phyloP scores from a whole-genome alignment of 2,113 vertebrate species.

The Myotis lucifugus region DNA sequence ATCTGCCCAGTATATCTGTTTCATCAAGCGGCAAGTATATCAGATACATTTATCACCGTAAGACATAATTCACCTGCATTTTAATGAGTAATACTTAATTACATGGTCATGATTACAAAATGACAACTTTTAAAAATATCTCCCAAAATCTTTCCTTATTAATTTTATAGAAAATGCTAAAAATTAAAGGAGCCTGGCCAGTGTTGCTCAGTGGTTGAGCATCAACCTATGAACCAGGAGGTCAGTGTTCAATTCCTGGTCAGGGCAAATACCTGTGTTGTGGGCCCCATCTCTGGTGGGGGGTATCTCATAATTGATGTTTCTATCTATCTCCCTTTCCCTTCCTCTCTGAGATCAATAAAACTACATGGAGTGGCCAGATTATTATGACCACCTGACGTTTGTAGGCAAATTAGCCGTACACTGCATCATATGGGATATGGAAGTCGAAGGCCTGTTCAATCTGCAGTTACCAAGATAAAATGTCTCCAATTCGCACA shows the following conservation, averaged over 20 bases:
- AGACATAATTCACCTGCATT: background rate
- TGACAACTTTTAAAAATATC: background rate
- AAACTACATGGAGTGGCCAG: too few species aligned
- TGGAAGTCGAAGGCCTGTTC: too few species aligned
- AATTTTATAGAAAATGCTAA: background rate
- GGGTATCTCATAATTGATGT: too few species aligned
- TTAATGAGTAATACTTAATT: background rate
- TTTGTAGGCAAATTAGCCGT: too few species aligned
- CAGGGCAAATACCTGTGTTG: background rate
- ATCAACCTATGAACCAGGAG: background rate
- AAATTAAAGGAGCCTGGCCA: background rate
- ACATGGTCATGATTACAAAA: background rate
- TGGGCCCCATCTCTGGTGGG: background rate
- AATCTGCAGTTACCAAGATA: too few species aligned
- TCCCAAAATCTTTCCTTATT: background rate
- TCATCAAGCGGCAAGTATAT: background rate
- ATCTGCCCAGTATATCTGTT: background rate
- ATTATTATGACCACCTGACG: too few species aligned
- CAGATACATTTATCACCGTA: background rate
- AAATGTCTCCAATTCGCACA: too few species aligned
- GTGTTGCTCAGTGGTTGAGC: background rate
- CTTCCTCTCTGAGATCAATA: background rate
- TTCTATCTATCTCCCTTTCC: background rate
- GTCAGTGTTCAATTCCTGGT: background rate
- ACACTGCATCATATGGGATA: too few species aligned